A percentile compares a stretch with the other conserved stretches of the same genome.
Evolutionary conservation across 1,140 invertebrate genomes (phyloP).

Genomic region (Oryctes rhinoceros): DNA sequence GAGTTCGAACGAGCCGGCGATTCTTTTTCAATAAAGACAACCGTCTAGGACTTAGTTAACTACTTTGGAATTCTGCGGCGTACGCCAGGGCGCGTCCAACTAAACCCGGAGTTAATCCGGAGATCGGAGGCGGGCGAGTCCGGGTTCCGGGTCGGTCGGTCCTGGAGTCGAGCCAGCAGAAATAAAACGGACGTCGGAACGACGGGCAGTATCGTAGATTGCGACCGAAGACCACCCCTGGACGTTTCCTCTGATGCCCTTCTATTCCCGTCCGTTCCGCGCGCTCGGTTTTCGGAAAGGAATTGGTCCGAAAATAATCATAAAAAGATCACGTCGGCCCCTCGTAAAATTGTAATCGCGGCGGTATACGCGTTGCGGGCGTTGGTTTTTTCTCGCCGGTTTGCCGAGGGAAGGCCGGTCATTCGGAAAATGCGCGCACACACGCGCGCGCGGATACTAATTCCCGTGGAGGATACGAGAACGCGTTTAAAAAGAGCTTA

Average conservation of each 20-base stretch:
- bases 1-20: not conserved
- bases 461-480: not conserved
- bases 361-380: not conserved
- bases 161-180: conserved; percentile 8
- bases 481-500: conserved; percentile 7
- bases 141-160: not conserved
- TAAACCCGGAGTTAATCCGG: conserved; percentile 29
- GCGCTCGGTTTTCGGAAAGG: conserved; percentile 14
- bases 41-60: conserved; percentile 18
- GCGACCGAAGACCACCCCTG: not conserved
- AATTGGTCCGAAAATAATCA: conserved; percentile 28
- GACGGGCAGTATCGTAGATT: not conserved
- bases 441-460: not conserved
- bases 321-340: conserved; percentile 31
- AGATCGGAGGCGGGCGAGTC: not conserved
- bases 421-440: conserved; percentile 25
- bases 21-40: conserved; percentile 35
- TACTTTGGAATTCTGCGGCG: conserved; percentile 2
- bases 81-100: not conserved
- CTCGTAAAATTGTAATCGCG: conserved; percentile 34
- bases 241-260: not conserved
- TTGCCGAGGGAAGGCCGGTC: not conserved
- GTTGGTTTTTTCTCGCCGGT: not conserved
- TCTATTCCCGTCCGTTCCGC: not conserved
- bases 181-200: not conserved